Conservation (phyloP, 2,797 vertebrate species). For the Cyprinella venusta region DNA sequence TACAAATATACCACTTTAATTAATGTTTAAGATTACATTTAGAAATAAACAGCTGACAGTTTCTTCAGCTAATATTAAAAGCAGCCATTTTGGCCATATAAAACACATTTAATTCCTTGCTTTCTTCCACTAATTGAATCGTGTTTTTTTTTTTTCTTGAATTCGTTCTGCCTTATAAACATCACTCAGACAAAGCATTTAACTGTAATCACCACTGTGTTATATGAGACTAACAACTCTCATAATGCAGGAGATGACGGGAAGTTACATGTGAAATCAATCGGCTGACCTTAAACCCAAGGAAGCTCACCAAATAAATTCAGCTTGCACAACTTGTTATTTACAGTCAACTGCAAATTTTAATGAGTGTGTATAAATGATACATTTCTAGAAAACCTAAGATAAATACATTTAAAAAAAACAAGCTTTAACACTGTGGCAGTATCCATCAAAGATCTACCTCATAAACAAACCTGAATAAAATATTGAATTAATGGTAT, state of each 20-base stretch:
- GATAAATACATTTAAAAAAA: background rate
- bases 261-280: conserved; percentile 21
- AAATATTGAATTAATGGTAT: background rate
- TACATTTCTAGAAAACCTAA: background rate
- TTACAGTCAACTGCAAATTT: background rate
- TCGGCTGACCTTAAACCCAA: background rate
- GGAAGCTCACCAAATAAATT: background rate
- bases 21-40: conserved; percentile 70
- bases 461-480: background rate
- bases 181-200: conserved; percentile 55
- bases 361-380: background rate
- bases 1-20: conserved; percentile 63
- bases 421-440: background rate
- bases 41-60: conserved; percentile 64
- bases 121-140: conserved; percentile 62
- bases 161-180: conserved; percentile 35
- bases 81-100: conserved; percentile 49
- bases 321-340: background rate
- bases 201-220: conserved; percentile 57
- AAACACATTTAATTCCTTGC: conserved; percentile 59
- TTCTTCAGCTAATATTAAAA: conserved; percentile 62
- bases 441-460: background rate
- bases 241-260: conserved; percentile 25
- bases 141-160: conserved; percentile 11
- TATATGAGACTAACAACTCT: conserved; percentile 33